Evolutionary conservation across 2,888 invertebrate genomes (phyloP).

Genomic region (Archaeoteleia sp.): DNA sequence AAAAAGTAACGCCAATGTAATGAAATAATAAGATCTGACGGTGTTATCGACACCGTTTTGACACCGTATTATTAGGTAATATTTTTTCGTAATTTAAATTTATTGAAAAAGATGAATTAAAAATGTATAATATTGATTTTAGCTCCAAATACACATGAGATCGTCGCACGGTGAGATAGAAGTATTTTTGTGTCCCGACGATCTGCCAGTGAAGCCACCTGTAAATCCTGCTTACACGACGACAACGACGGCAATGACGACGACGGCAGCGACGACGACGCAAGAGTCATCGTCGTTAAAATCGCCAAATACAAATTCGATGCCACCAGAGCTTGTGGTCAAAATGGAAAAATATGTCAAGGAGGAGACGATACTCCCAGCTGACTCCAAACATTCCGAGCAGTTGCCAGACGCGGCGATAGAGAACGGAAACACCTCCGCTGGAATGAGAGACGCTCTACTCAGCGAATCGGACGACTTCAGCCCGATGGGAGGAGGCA

Average conservation of each 20-base stretch:
- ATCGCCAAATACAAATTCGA: constrained; percentile 47
- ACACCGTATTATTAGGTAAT: too few relatives aligned
- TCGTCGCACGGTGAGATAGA: constrained; percentile 94
- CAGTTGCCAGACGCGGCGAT: constrained; percentile 27
- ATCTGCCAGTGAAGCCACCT: constrained; percentile 64
- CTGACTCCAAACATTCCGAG: constrained; percentile 51
- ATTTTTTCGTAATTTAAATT: too few relatives aligned
- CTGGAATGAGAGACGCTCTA: constrained; percentile 81
- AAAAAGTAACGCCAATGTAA: too few relatives aligned
- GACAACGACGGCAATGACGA: constrained; percentile 38
- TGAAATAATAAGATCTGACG: too few relatives aligned
- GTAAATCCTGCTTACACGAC: constrained; percentile 56
- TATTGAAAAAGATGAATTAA: too few relatives aligned
- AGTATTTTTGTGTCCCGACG: constrained; percentile 94
- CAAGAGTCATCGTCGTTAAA: constrained; percentile 52
- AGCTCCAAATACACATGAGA: constrained; percentile 92
- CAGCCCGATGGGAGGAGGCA: constrained; percentile 83
- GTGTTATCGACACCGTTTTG: too few relatives aligned
- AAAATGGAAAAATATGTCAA: constrained; percentile 60
- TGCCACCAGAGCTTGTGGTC: constrained; percentile 65
- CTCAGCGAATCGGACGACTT: constrained; percentile 87
- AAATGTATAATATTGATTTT: constrained; percentile 37
- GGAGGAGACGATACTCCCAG: constrained; percentile 54
- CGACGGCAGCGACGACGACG: constrained; percentile 48
- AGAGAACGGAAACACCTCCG: constrained; percentile 55